Conservation (phyloP, 1,140 invertebrate genomes). For the Cataglyphis hispanica region DNA sequence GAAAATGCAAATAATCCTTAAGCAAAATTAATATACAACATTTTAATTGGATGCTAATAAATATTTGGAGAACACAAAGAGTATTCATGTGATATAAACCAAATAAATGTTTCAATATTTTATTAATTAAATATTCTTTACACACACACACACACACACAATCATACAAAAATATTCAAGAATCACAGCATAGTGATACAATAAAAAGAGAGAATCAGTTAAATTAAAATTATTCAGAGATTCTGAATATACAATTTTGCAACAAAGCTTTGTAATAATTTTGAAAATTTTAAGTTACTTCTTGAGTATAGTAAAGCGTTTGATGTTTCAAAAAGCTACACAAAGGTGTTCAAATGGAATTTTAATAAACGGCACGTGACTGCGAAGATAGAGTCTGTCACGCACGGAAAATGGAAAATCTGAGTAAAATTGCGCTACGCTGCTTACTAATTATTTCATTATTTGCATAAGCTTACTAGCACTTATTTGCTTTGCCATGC, state of each 20-base stretch:
- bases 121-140: background rate
- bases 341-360: slow-evolving; percentile 38
- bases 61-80: slow-evolving; percentile 6
- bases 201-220: background rate
- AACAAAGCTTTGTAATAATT: background rate
- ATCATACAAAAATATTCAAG: background rate
- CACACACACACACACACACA: too few relatives aligned
- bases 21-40: background rate
- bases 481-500: background rate
- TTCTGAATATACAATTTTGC: background rate
- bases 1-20: background rate
- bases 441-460: slow-evolving; percentile 26
- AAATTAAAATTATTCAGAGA: slow-evolving; percentile 16
- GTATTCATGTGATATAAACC: background rate
- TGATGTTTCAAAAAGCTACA: slow-evolving; percentile 46
- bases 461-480: slow-evolving; percentile 11
- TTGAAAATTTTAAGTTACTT: slow-evolving; percentile 18
- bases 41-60: slow-evolving; percentile 7
- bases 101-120: slow-evolving; percentile 4
- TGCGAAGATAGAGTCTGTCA: slow-evolving; percentile 40
- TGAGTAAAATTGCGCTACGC: background rate
- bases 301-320: slow-evolving; percentile 6
- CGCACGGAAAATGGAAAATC: slow-evolving; percentile 53
- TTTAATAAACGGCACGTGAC: slow-evolving; percentile 59
- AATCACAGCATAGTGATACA: background rate